These are phyloP conservation scores for Propithecus perrieri DNA, from an alignment of 2,797 vertebrate genomes.

Conservation along the genomic window DNA sequence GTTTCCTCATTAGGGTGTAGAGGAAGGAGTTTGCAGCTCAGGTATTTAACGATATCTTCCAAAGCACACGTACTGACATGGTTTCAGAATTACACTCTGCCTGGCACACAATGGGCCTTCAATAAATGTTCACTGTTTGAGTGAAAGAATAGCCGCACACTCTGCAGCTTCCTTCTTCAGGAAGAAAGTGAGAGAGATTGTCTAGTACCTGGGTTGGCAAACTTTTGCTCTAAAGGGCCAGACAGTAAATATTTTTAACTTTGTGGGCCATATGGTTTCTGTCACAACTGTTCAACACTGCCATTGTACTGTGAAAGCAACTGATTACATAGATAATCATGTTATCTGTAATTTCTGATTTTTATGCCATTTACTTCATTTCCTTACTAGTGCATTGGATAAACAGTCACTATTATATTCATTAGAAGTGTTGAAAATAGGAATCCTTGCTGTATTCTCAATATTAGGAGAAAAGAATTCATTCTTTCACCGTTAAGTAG, in stretches of 20 bases:
- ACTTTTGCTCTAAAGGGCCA: background rate
- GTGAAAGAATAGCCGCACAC: background rate
- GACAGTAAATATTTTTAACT: background rate
- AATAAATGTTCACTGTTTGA: background rate
- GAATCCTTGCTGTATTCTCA: background rate
- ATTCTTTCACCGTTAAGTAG: background rate
- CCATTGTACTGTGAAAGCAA: background rate
- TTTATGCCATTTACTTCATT: background rate
- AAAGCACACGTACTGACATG: background rate
- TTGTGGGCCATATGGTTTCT: background rate
- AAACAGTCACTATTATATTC: background rate
- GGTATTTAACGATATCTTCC: background rate
- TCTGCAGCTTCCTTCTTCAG: background rate
- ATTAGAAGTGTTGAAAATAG: background rate
- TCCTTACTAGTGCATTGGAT: background rate
- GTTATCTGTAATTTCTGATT: background rate
- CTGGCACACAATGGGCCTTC: conserved; percentile 3
- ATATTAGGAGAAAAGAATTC: background rate
- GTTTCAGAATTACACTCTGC: background rate
- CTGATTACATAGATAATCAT: background rate
- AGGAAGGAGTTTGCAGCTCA: conserved; percentile 24
- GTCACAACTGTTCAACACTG: background rate
- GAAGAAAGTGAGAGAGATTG: conserved; percentile 5
- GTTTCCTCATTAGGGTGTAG: background rate
- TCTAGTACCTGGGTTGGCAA: background rate